These are phyloP conservation scores for Oceanodroma leucorhoa DNA, from an alignment of 2,797 vertebrate species.

Conservation along the genomic window DNA sequence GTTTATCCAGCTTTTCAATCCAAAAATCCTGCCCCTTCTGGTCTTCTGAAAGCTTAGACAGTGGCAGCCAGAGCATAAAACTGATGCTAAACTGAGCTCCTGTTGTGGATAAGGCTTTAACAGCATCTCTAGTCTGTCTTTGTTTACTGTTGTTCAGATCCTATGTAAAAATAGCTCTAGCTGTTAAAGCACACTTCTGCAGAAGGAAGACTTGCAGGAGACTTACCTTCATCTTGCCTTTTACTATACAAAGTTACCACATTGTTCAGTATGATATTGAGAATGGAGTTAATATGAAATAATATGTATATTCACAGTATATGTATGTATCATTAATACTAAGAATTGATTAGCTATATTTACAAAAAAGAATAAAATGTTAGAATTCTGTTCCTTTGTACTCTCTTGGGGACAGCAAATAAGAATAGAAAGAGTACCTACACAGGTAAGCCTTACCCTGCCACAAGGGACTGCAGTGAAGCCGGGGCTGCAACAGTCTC, in stretches of 20 bases:
- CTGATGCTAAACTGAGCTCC: not conserved
- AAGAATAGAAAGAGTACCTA: not conserved
- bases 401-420: not conserved
- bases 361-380: not conserved
- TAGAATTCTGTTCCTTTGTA: not conserved
- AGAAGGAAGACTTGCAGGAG: not conserved
- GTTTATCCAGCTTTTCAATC: not conserved
- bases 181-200: not conserved
- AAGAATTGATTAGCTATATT: not conserved
- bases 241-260: not conserved
- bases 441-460: not conserved
- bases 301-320: not conserved
- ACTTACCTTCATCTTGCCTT: not conserved
- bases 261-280: not conserved
- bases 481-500: not conserved
- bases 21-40: not conserved
- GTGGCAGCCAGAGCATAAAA: not conserved
- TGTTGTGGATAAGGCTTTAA: not conserved
- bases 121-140: not conserved
- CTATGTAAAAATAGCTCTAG: not conserved
- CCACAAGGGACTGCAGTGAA: not conserved
- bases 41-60: not conserved
- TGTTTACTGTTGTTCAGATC: not conserved
- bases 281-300: not conserved
- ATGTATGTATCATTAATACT: not conserved